phyloP scores from a whole-genome alignment of 2,113 vertebrate genomes.

The Myiozetetes cayanensis region DNA sequence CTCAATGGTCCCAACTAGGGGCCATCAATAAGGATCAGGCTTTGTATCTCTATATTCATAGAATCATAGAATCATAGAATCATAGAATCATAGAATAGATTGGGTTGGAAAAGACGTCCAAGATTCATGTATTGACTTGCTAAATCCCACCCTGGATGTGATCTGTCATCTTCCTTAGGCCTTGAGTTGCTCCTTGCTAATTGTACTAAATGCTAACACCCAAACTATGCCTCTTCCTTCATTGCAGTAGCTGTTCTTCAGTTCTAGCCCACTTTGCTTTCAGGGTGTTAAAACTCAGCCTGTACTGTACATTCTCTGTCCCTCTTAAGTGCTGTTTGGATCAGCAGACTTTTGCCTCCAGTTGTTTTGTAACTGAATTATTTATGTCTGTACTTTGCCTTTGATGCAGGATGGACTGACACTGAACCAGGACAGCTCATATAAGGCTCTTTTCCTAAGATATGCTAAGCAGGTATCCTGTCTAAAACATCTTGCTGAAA shows the following conservation, averaged over 20 bases:
- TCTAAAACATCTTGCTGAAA: not conserved
- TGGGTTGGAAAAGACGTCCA: too few relatives aligned
- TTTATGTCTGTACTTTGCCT: not conserved
- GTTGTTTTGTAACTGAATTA: not conserved
- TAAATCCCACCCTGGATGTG: not conserved
- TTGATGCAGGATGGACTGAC: constrained; percentile 52
- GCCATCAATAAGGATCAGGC: not conserved
- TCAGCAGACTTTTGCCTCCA: not conserved
- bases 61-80: too few relatives aligned
- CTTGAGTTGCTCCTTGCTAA: not conserved
- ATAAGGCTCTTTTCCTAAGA: constrained; percentile 60
- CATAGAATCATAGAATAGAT: too few relatives aligned
- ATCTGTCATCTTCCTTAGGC: not conserved
- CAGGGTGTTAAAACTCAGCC: not conserved
- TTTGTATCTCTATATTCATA: not conserved
- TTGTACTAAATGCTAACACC: not conserved
- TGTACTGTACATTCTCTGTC: not conserved
- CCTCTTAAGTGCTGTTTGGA: not conserved
- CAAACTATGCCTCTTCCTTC: not conserved
- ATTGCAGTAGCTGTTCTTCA: not conserved
- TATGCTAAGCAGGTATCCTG: constrained; percentile 66
- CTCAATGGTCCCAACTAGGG: not conserved
- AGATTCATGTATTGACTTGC: not conserved
- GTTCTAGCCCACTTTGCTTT: not conserved
- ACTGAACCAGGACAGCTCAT: constrained; percentile 33